These are phyloP conservation scores for Bruchidius siliquastri DNA, from an alignment of 2,888 invertebrate genomes.

Conservation along the genomic window DNA sequence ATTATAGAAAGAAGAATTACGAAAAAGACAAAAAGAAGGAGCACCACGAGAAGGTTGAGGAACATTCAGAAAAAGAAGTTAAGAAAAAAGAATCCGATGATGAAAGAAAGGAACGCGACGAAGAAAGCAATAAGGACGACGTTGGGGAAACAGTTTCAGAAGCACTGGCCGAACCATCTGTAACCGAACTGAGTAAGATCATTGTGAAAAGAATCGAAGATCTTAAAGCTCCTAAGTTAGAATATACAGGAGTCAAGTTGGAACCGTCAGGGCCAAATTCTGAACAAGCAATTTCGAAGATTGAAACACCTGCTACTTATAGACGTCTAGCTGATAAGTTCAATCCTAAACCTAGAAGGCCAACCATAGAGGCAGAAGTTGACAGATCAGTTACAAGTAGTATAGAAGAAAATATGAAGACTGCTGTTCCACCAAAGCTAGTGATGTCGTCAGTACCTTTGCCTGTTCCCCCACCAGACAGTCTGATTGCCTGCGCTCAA, in stretches of 20 bases:
- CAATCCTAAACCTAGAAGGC: constrained; percentile 45
- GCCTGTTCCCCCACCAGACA: constrained; percentile 20
- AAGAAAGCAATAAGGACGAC: background rate
- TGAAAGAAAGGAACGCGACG: background rate
- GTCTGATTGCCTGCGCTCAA: constrained; percentile 14
- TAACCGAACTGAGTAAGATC: background rate
- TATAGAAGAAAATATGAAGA: constrained; percentile 31
- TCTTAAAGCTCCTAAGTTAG: background rate
- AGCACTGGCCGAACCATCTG: background rate
- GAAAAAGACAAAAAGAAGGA: constrained; percentile 7
- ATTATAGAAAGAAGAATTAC: constrained; percentile 9
- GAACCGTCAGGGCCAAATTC: background rate
- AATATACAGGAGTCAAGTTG: constrained; percentile 1
- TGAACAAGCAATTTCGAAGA: background rate
- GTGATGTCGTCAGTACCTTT: constrained; percentile 12
- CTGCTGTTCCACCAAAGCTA: constrained; percentile 20
- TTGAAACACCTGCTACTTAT: constrained; percentile 12
- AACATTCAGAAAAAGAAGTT: constrained; percentile 18
- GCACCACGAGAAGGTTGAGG: constrained; percentile 4
- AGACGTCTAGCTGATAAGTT: constrained; percentile 48
- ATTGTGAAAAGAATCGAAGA: constrained; percentile 7
- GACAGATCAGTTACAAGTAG: constrained; percentile 36
- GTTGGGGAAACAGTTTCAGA: background rate
- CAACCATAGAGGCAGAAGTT: constrained; percentile 27
- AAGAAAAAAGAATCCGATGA: constrained; percentile 24